Evolutionary conservation across 2,797 vertebrate genomes (phyloP).

Genomic region (Paratrypauchen microcephalus): DNA sequence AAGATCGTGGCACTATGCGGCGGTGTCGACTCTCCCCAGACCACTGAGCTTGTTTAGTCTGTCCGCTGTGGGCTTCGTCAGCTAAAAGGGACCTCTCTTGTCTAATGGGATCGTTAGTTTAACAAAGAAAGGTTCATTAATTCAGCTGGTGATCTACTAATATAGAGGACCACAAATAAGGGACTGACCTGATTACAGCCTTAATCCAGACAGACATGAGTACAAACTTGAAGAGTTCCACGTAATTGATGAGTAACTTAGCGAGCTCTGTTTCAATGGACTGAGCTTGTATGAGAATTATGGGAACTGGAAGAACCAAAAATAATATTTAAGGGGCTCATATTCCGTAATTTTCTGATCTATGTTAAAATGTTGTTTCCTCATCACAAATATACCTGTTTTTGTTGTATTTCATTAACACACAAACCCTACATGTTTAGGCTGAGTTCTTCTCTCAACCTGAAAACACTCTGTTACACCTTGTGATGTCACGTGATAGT

Average conservation of each 20-base stretch:
- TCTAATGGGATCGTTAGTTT: constrained; percentile 8
- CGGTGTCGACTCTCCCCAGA: neutral
- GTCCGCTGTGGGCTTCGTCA: neutral
- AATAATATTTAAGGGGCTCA: neutral
- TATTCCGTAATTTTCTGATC: too few species aligned
- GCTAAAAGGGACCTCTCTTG: neutral
- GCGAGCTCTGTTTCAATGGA: neutral
- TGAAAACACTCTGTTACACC: too few species aligned
- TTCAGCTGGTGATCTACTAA: neutral
- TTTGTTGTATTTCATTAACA: too few species aligned
- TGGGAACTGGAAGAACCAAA: neutral
- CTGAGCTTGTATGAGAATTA: neutral
- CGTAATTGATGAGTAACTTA: neutral
- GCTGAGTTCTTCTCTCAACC: too few species aligned
- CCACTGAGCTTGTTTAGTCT: neutral
- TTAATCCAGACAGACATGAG: neutral
- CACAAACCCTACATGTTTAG: too few species aligned
- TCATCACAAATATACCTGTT: too few species aligned
- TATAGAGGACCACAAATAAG: neutral
- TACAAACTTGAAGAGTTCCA: neutral
- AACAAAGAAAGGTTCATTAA: constrained; percentile 8
- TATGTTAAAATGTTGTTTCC: too few species aligned
- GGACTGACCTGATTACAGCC: constrained; percentile 5
- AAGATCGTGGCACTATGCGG: neutral
- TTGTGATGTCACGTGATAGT: too few species aligned